Evolutionary conservation across 2,888 invertebrate species (phyloP), one percentile per base, ranked within the genome.

Genomic region (Synergus gifuensis): DNA sequence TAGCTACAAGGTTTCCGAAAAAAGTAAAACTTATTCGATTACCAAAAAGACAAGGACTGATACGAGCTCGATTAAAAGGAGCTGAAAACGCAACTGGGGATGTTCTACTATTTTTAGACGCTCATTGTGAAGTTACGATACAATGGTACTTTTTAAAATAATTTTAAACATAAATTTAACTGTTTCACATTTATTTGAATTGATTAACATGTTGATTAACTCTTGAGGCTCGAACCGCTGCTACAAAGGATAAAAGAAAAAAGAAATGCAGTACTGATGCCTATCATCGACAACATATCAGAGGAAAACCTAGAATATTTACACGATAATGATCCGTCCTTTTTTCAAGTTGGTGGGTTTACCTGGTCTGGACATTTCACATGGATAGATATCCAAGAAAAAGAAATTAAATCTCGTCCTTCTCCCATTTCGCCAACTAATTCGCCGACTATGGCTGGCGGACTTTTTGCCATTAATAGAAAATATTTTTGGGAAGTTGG

Each of bases 401-500:
- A 94, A 18, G 95, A 96, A 90, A 93, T 94, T 85, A 93, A 93
- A 81, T 90, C 95, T 0, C 93, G 95, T 14, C 93, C 94, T 2
- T 94, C 94, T 0, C 93, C 94, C 49, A 94, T 95, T 78, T 92
- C 94, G 5, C 96, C 96, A 0, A 95, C 96, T 0, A 95, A 94
- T 87, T 97, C 98, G 0, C 99, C 99, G 0, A 99, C 99, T 0
- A 99, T 99, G 99, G 98, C 99, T n/a, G 99, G 99, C 0, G 99
- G 99, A 0, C 92, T 99, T 80, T 98, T 99, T 93, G 99, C 98
- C 0, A 98, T 98, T 77, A 96, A 97, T 87, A 94, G 98, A 77
- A 94, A 96, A 78, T 99, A 98, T 93, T 99, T 98, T 93, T 99
- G 98, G 97, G 97, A 98, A 92, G 93, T 96, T 83, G 98, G 98